Conservation (phyloP, 2,888 invertebrate species). For the Lissocephala sabroskyi region DNA sequence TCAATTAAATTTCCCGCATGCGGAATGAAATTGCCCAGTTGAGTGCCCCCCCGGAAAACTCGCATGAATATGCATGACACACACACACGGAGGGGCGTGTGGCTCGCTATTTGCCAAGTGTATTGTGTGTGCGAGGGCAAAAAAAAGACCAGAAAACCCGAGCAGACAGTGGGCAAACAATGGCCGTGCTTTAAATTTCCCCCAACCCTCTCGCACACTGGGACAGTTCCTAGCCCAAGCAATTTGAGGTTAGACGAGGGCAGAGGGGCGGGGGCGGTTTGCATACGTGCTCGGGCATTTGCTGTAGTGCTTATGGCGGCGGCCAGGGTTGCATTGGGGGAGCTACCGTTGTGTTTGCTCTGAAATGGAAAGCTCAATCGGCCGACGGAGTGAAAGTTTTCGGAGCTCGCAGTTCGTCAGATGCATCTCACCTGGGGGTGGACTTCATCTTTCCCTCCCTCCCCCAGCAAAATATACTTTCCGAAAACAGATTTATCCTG, state of each 20-base stretch:
- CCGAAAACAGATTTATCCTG: constrained; percentile 59
- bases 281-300: constrained; percentile 58
- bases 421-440: no score
- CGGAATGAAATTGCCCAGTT: background rate
- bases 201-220: background rate
- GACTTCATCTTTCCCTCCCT: no score
- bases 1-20: constrained; percentile 17
- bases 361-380: constrained; percentile 44
- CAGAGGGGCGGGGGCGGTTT: constrained; percentile 12
- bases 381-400: constrained; percentile 23
- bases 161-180: constrained; percentile 62
- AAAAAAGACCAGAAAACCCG: constrained; percentile 26
- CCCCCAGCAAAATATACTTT: constrained; percentile 49
- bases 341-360: background rate
- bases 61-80: constrained; percentile 47
- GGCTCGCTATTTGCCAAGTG: constrained; percentile 60
- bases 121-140: constrained; percentile 56
- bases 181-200: constrained; percentile 26
- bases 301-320: constrained; percentile 41
- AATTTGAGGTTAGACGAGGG: background rate
- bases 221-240: constrained; percentile 2
- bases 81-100: no score
- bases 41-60: constrained; percentile 57
- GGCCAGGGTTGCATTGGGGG: constrained; percentile 15
- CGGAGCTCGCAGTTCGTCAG: background rate